These are phyloP conservation scores for Trachymyrmex septentrionalis DNA, from an alignment of 1,140 invertebrate species.

Conservation along the genomic window DNA sequence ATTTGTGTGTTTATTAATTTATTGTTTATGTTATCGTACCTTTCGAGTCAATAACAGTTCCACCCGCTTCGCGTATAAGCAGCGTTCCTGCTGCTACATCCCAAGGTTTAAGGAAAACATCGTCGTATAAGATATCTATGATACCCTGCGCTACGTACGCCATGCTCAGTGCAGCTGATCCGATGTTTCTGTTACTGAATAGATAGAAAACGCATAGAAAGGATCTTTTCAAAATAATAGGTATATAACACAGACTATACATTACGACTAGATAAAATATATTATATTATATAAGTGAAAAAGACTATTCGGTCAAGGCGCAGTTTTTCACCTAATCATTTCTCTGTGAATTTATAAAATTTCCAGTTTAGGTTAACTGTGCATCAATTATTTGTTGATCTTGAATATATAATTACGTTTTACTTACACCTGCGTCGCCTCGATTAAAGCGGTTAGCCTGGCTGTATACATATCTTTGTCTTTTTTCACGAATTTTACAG, in stretches of 20 bases:
- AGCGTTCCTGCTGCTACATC: conserved; percentile 90
- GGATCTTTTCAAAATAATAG: neutral
- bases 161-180: conserved; percentile 91
- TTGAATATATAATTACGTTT: conserved; percentile 10
- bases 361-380: too few relatives aligned
- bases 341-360: too few relatives aligned
- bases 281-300: neutral
- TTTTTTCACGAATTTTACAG: neutral
- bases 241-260: neutral
- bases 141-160: conserved; percentile 91
- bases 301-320: too few relatives aligned
- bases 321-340: too few relatives aligned
- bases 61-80: conserved; percentile 93
- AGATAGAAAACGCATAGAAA: neutral
- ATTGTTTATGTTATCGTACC: conserved; percentile 82
- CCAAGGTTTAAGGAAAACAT: conserved; percentile 89
- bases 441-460: conserved; percentile 66
- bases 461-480: conserved; percentile 68
- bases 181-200: conserved; percentile 89
- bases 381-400: too few relatives aligned
- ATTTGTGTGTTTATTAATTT: neutral
- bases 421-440: conserved; percentile 69
- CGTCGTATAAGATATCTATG: conserved; percentile 90
- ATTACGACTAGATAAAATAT: neutral
- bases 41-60: conserved; percentile 88